These are phyloP conservation scores for Biston betularia DNA, from an alignment of 2,888 invertebrate genomes.

Conservation along the genomic window DNA sequence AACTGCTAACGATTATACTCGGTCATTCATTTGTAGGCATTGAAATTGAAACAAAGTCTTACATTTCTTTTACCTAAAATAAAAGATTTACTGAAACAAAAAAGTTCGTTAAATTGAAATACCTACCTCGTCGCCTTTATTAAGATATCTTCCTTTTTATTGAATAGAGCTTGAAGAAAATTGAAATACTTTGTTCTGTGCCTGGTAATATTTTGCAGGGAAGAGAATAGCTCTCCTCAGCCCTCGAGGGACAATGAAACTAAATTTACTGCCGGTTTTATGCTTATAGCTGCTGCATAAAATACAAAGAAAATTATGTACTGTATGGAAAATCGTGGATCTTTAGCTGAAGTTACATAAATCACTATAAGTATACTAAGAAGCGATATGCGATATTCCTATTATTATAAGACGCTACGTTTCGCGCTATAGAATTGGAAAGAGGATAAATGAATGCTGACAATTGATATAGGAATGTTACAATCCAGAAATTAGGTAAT, in stretches of 20 bases:
- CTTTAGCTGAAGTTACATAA: neutral
- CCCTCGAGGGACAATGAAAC: slow-evolving; percentile 24
- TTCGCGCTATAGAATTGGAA: no score
- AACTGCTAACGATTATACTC: slow-evolving; percentile 1
- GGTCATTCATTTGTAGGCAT: neutral
- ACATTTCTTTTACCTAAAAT: neutral
- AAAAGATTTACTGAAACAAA: slow-evolving; percentile 11
- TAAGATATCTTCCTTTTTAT: slow-evolving; percentile 17
- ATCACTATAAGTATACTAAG: no score
- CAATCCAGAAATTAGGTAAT: no score
- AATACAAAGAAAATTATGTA: slow-evolving; percentile 23
- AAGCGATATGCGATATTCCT: no score
- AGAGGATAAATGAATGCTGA: no score
- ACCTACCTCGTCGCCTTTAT: slow-evolving; percentile 20
- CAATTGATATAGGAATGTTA: no score
- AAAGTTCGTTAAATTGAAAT: slow-evolving; percentile 22
- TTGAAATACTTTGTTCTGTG: slow-evolving; percentile 29
- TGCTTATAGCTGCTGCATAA: slow-evolving; percentile 34
- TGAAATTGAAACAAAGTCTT: slow-evolving; percentile 7
- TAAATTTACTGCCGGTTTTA: slow-evolving; percentile 28
- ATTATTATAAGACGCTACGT: no score
- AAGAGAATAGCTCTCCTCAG: slow-evolving; percentile 3
- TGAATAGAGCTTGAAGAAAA: slow-evolving; percentile 20
- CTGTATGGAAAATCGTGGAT: neutral
- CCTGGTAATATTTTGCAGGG: slow-evolving; percentile 13